phyloP scores from a whole-genome alignment of 2,888 invertebrate genomes.

The Odontomyia ornata region DNA sequence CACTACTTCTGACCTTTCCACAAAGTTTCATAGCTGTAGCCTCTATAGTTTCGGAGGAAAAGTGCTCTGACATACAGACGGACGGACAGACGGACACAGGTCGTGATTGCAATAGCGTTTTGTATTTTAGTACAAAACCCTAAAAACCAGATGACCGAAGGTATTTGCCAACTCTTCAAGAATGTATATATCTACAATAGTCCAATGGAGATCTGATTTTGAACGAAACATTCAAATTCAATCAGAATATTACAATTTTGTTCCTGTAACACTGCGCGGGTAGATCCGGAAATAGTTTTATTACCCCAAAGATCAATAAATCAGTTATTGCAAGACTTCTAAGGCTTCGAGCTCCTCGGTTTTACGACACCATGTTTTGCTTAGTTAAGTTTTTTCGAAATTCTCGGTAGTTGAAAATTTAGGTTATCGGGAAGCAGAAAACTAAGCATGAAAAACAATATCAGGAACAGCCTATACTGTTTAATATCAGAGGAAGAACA shows the following conservation, averaged over 20 bases:
- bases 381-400: constrained; percentile 49
- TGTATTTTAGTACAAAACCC: too few relatives aligned
- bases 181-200: constrained; percentile 28
- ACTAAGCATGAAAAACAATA: too few relatives aligned
- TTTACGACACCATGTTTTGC: constrained; percentile 44
- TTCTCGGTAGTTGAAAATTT: constrained; percentile 47
- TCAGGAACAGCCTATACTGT: too few relatives aligned
- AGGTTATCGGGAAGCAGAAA: constrained; percentile 42
- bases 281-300: constrained; percentile 31
- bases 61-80: too few relatives aligned
- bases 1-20: too few relatives aligned
- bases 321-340: constrained; percentile 43
- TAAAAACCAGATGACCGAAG: constrained; percentile 16
- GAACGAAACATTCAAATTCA: constrained; percentile 43
- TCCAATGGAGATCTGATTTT: constrained; percentile 44
- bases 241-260: constrained; percentile 43
- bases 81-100: too few relatives aligned
- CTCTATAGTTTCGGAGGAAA: too few relatives aligned
- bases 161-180: constrained; percentile 33
- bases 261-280: constrained; percentile 43
- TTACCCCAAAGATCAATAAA: constrained; percentile 43
- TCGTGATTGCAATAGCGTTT: too few relatives aligned
- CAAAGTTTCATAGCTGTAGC: too few relatives aligned
- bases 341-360: constrained; percentile 38
- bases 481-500: too few relatives aligned